Evolutionary conservation across 1,140 invertebrate species (phyloP).

Genomic region (Gryon sp.): DNA sequence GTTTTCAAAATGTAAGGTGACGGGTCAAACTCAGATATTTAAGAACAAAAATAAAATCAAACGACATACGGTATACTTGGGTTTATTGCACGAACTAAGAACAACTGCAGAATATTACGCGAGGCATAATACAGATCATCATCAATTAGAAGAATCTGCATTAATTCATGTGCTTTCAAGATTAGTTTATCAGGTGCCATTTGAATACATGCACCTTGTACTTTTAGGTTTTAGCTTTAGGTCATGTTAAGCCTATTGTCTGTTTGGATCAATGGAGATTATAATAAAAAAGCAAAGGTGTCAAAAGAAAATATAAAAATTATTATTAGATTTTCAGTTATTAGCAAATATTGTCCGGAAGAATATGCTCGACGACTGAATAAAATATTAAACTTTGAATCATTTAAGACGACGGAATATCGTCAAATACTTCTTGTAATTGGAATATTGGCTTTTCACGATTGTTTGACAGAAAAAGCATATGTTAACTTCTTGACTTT

Average conservation of each 20-base stretch:
- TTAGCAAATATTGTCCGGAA: no score
- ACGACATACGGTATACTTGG: neutral
- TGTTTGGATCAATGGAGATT: neutral
- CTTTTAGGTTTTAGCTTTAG: no score
- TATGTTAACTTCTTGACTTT: no score
- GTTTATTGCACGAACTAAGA: neutral
- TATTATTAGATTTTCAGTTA: no score
- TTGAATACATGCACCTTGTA: constrained; percentile 52
- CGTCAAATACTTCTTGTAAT: constrained; percentile 8
- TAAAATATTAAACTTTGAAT: neutral
- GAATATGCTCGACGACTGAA: neutral
- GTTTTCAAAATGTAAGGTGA: constrained; percentile 6
- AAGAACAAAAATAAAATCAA: neutral
- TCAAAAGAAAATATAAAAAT: no score
- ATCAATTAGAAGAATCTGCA: neutral
- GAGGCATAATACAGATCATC: neutral
- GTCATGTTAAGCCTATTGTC: constrained; percentile 6
- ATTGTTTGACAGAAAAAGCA: no score
- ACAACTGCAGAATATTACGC: neutral
- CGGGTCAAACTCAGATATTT: neutral
- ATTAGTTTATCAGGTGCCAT: constrained; percentile 14
- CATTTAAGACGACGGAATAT: constrained; percentile 25
- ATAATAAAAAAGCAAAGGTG: neutral
- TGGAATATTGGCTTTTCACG: constrained; percentile 10
- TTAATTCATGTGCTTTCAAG: neutral